Base-by-base conservation (phyloP, 2,797 vertebrate species). In the Paramormyrops hopkinsi region DNA sequence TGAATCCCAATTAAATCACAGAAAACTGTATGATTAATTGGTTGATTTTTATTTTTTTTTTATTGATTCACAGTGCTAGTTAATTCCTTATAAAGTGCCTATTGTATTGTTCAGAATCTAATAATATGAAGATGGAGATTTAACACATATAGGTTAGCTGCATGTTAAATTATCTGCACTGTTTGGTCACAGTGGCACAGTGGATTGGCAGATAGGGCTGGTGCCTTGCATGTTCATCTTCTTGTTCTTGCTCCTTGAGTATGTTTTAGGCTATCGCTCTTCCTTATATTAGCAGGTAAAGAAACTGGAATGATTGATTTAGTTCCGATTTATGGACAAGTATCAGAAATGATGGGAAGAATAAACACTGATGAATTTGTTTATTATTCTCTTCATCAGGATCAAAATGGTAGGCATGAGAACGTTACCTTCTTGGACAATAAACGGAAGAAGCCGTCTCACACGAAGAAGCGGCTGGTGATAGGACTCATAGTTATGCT, bases 401-500 rank as follows among this genome's bases (percentile, higher is more conserved):
- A 82, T 3, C 91, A 0, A 8, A 94, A 92, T 8, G 93, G 90
- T 50, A 85, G 0, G 2, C 90, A 93, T 0, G 96, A 96, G 92
- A 89, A 79, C 1, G 91, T 95, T 0, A 91, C 93, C 83, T 95
- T 97, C 73, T 11, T 96, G 53, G 90, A 51, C 48, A 92, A 69
- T 48, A 91, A 92, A 90, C 90, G 92, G 88, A 97, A 96, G 91
- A 29, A 0, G 4, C 0, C 91, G 0, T 89, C 94, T 0, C 93
- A 91, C 54, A 90, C 62, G 89, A 96, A 92, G 65, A 59, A 22
- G 0, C 48, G 87, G 3, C 22, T 95, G 3, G 0, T 93, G 12
- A 85, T 95, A 0, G 96, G 94, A 1, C 2, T 96, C 2, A 19
- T 94, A 62, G 89, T 65, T 0, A 1, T 95, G 76, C 90, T 96